Conservation (phyloP, 2,888 invertebrate species). For the Archaeoteleia sp. region DNA sequence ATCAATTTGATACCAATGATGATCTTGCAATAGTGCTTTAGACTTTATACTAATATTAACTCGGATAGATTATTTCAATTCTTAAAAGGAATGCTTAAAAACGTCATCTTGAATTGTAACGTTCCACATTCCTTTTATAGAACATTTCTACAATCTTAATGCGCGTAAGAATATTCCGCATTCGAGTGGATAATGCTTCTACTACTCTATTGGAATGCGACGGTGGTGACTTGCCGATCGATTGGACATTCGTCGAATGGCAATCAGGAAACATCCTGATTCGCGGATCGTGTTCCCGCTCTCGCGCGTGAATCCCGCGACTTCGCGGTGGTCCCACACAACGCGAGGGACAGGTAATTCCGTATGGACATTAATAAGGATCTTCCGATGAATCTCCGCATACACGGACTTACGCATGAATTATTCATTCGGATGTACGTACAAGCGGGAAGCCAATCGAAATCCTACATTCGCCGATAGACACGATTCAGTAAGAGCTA, state of each 20-base stretch:
- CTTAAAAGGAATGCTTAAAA: too few relatives aligned
- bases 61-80: too few relatives aligned
- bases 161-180: constrained; percentile 8
- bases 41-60: too few relatives aligned
- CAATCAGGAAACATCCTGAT: constrained; percentile 43
- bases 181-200: constrained; percentile 12
- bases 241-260: constrained; percentile 37
- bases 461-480: constrained; percentile 44
- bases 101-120: too few relatives aligned
- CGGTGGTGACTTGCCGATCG: constrained; percentile 18
- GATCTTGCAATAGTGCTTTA: too few relatives aligned
- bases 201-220: constrained; percentile 21
- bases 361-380: constrained; percentile 54
- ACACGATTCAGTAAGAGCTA: constrained; percentile 52
- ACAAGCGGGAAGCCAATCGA: constrained; percentile 48
- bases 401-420: constrained; percentile 45
- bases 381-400: constrained; percentile 46
- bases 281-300: constrained; percentile 31
- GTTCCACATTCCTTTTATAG: too few relatives aligned
- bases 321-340: constrained; percentile 51
- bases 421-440: constrained; percentile 51
- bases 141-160: too few relatives aligned
- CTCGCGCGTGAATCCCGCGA: constrained; percentile 37
- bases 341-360: constrained; percentile 47
- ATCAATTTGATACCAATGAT: too few relatives aligned